These are phyloP conservation scores for Sesamia nonagrioides DNA, from an alignment of 1,140 invertebrate species.

Conservation along the genomic window DNA sequence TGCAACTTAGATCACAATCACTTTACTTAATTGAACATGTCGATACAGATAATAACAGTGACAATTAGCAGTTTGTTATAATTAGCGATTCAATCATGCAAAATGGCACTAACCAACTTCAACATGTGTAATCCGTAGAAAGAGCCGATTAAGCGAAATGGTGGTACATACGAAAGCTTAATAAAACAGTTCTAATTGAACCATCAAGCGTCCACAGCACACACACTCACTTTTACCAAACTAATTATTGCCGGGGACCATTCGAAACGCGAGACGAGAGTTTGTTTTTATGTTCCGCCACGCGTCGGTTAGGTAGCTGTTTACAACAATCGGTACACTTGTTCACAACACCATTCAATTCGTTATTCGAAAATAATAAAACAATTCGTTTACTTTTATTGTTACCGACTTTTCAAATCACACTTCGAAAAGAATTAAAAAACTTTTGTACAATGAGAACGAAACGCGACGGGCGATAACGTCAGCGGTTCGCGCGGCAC, in stretches of 20 bases:
- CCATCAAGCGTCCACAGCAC: constrained; percentile 79
- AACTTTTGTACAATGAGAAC: constrained; percentile 50
- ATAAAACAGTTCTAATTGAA: constrained; percentile 77
- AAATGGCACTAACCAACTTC: constrained; percentile 80
- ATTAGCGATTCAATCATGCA: constrained; percentile 48
- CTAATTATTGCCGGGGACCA: constrained; percentile 77
- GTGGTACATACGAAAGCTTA: constrained; percentile 70
- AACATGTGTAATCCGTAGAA: constrained; percentile 72
- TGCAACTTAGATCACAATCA: constrained; percentile 19
- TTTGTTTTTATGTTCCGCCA: constrained; percentile 77
- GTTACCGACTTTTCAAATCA: constrained; percentile 60
- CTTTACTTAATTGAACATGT: constrained; percentile 1
- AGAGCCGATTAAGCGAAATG: constrained; percentile 61
- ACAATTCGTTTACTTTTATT: constrained; percentile 58
- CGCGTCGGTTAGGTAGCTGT: constrained; percentile 66
- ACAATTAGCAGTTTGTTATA: constrained; percentile 10
- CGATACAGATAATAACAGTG: constrained; percentile 20
- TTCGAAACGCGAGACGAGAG: constrained; percentile 76
- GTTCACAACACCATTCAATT: constrained; percentile 77
- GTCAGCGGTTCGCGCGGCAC: constrained; percentile 77
- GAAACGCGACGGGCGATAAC: constrained; percentile 62
- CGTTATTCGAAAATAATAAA: constrained; percentile 71
- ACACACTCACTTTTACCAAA: constrained; percentile 85
- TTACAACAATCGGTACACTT: constrained; percentile 68
- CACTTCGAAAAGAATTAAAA: constrained; percentile 63